Evolutionary conservation across 2,888 invertebrate genomes (phyloP), one percentile per base, ranked within the genome.

Genomic region (Euzophera pinguis): DNA sequence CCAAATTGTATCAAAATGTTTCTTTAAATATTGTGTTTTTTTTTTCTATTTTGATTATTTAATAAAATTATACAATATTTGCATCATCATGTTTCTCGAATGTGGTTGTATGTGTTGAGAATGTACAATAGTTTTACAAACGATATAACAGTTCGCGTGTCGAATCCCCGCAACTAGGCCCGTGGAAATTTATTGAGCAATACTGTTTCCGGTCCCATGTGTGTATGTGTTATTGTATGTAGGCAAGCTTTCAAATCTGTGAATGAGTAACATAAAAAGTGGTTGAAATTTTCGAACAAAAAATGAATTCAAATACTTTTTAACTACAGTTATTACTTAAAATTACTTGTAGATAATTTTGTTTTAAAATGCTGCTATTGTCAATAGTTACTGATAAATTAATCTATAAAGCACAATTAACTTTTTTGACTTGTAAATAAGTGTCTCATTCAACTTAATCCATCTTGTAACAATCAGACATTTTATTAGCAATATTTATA

Each of bases 161-260:
- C 59, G 60, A 61, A 62, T 70, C 63, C 62, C 59, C 61, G 59
- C 61, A 60, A 58, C 66, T 61, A 61, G 54, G 56, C 55, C 47
- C 57, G 57, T 61, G 54, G 38, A 49, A 50, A 69, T 70, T 70
- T 68, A 63, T 68, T 59, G 65, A 61, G 65, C 64, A 61, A 69
- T 66, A 68, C 65, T 62, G 63, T 54, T 59, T 50, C 47, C 22
- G 54, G 56, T 53, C 55, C 52, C 51, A 52, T 54, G 55, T 56
- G 58, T 59, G 55, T 56, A 57, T 68, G 69, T 65, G 64, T 56
- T 56, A 61, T 52, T 52, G 63, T 56, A 64, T 58, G 61, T 61
- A 64, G 61, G 22, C 22, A 22, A 5, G 68, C 73, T 16, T 17
- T 51, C 51, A 37, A 35, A 43, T 43, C 47, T 37, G 29, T 37